Evolutionary conservation across 2,888 invertebrate species (phyloP).

Genomic region (Euplexia lucipara): DNA sequence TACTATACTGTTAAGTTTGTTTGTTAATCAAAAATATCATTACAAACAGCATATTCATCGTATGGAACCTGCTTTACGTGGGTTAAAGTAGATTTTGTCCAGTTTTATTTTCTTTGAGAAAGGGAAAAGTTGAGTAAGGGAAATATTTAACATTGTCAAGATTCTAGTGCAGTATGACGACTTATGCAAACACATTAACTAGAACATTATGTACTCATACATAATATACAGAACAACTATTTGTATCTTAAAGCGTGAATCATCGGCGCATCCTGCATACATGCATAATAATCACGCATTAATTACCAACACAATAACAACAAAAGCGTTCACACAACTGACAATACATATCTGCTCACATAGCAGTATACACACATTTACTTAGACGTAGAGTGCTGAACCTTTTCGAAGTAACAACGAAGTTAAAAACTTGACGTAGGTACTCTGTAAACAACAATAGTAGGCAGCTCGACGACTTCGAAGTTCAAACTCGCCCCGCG

Average conservation of each 20-base stretch:
- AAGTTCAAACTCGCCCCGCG: not conserved
- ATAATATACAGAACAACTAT: not conserved
- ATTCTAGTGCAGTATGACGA: too few species aligned
- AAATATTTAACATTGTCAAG: too few species aligned
- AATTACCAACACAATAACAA: constrained; percentile 7
- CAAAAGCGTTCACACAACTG: not conserved
- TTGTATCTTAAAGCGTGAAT: constrained; percentile 28
- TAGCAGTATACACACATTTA: not conserved
- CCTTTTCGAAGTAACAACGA: constrained; percentile 3
- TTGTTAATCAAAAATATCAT: too few species aligned
- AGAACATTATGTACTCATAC: not conserved
- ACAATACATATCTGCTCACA: not conserved
- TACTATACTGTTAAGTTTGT: too few species aligned
- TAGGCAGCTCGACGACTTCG: constrained; percentile 1
- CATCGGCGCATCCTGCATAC: constrained; percentile 27
- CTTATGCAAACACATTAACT: not conserved
- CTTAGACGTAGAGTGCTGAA: not conserved
- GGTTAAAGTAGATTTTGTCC: too few species aligned
- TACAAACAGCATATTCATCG: too few species aligned
- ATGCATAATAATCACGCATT: constrained; percentile 27
- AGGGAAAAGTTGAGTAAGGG: too few species aligned
- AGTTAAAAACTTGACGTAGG: constrained; percentile 9
- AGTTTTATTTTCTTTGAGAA: too few species aligned
- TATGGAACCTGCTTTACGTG: too few species aligned
- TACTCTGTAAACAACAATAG: constrained; percentile 10